Base-by-base conservation (phyloP, 2,888 invertebrate genomes). In the Lithophane ornitopus region DNA sequence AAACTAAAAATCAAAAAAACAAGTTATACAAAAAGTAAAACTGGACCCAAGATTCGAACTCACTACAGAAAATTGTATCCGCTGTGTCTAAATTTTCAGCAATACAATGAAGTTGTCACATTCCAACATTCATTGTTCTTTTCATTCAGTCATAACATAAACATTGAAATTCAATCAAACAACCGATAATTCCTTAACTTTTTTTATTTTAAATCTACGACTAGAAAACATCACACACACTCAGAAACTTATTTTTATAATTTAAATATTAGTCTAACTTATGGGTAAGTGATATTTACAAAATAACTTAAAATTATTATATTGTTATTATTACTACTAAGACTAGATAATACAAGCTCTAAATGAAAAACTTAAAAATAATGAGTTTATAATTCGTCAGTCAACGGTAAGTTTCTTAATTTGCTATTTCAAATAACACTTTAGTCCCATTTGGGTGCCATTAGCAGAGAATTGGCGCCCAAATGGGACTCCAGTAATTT, bases 151-250 rank as follows among this genome's bases (percentile, higher is more conserved):
- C 4, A 16, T 44, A 12, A 49, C 19, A 41, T 22, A 76, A 41
- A 46, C 19, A 22, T 16, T 22, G n/a, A 28, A 52, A 28, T 46
- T 9, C 19, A 78, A 68, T 84, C 0, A 74, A 81, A 85, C 67
- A 65, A 49, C 0, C 1, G 26, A 22, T 74, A 28, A 41, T 58
- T 44, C 19, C 14, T 52, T 11, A 62, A 8, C 6, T 26, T 81
- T 76, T 76, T 81, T 76, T 76, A 71, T 67, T 81, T 68, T 11
- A 65, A 62, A 71, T 44, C 82, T 82, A 82, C 26, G 59, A 52
- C 82, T 85, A 85, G 62, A 73, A 76, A 82, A 74, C 41, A 56
- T 49, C 81, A 85, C 82, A 69, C 82, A 34, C 82, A 73, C 66
- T 70, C 71, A 49, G 41, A 84, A 71, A 54, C 22, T 34, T 39